Conservation (phyloP, 2,797 vertebrate species). For the Lepidocolaptes lacrymiger region DNA sequence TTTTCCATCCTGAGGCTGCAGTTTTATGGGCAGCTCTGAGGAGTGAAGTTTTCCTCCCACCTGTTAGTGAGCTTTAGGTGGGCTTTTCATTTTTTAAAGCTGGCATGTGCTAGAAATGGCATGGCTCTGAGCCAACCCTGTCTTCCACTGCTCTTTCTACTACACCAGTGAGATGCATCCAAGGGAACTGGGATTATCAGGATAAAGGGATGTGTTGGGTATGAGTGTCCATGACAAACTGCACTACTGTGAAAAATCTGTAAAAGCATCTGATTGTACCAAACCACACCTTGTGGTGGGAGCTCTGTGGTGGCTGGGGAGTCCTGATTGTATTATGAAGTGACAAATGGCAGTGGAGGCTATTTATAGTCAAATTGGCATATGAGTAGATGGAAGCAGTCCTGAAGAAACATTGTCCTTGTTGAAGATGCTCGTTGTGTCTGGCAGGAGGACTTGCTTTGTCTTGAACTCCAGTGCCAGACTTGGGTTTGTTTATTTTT, state of each 20-base stretch:
- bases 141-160: neutral
- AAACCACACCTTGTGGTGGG: accelerated
- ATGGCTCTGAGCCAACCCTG: neutral
- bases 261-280: neutral
- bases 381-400: neutral
- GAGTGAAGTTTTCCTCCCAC: neutral
- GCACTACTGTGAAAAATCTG: neutral
- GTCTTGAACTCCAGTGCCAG: neutral
- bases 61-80: neutral
- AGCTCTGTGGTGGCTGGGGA: neutral
- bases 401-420: neutral
- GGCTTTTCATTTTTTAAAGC: neutral
- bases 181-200: neutral
- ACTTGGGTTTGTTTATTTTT: neutral
- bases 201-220: neutral
- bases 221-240: accelerated
- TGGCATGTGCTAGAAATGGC: accelerated
- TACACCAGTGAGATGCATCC: neutral
- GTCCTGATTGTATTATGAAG: neutral
- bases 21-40: neutral
- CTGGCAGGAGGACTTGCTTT: neutral
- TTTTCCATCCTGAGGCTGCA: neutral
- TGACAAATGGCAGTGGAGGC: neutral
- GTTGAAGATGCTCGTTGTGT: accelerated
- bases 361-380: neutral